Evolutionary conservation across 2,797 vertebrate genomes (phyloP), one percentile per base, ranked within the genome.

Genomic region (Eupleurogrammus muticus): DNA sequence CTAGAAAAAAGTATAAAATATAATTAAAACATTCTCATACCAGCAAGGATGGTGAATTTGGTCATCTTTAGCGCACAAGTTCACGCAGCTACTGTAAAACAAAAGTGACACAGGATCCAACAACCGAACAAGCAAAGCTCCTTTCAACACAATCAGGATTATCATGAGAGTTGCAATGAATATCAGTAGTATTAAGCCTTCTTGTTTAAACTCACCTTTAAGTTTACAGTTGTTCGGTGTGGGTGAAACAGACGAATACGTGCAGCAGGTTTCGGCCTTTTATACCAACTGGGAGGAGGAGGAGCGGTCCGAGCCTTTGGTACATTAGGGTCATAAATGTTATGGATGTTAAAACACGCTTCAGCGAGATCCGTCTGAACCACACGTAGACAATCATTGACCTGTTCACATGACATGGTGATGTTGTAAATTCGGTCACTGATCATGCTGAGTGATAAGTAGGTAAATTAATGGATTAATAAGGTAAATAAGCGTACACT

Each of bases 1-100:
- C 24, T 44, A 9, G 17, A 42, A 9, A 10, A 40, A 47, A 24
- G 9, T 6, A 28, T 1, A 32, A 32, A 2, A n/a, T 32, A 13
- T 32, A 32, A 10, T 9, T 17, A 17, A 19, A 3, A 32, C 17
- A 34, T n/a, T 52, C 2, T 32, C 16, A n/a, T 12, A 90, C 90
- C 88, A 86, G 90, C 83, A 48, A 91, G 65, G 53, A 87, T 35
- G 11, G 87, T 87, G 16, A 92, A 73, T 17, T 56, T 87, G 23
- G 86, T 70, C 83, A 92, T 92, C 40, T 64, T 82, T 20, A 66
- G 32, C 21, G 35, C n/a, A 47, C 47, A 46, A 40, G 14, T 62
- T 71, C 11, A 35, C 55, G 62, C 17, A 28, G 67, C n/a, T 38
- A 47, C 75, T 83, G 32, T 4, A 51, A 68, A 34, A 83, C 42